A percentile compares a stretch with the other conserved stretches of the same genome.
phyloP scores from a whole-genome alignment of 2,113 vertebrate genomes.

The Apus apus region DNA sequence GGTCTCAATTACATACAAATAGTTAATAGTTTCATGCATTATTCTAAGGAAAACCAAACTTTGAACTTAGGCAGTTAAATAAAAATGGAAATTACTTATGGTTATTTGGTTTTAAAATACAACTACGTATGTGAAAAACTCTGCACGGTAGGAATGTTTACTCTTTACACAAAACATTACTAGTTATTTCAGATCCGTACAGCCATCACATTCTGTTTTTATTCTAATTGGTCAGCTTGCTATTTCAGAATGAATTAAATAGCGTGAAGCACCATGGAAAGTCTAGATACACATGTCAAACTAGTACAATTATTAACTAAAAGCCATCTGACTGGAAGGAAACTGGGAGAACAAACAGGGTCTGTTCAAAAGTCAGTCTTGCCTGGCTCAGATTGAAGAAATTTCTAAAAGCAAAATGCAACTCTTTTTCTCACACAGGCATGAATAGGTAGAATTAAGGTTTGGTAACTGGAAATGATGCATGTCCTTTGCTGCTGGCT shows the following conservation, averaged over 20 bases:
- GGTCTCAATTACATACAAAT: neutral
- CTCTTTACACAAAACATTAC: neutral
- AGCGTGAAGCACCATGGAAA: neutral
- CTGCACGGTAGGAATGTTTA: neutral
- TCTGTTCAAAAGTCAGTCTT: neutral
- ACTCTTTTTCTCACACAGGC: neutral
- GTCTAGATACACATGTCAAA: neutral
- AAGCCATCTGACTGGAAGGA: neutral
- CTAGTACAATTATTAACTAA: neutral
- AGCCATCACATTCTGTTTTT: neutral
- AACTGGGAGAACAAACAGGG: neutral
- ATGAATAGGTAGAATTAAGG: neutral
- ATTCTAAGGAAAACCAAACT: neutral
- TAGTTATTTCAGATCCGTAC: neutral
- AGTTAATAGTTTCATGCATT: neutral
- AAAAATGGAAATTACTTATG: neutral
- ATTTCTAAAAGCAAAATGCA: constrained; percentile 4
- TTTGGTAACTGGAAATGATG: constrained; percentile 40
- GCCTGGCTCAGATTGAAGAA: neutral
- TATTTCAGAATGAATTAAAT: neutral
- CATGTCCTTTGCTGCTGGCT: neutral
- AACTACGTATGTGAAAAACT: neutral
- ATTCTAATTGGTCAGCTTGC: neutral
- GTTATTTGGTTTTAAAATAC: neutral
- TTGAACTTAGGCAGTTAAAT: neutral